A percentile compares a stretch with the other conserved stretches of the same genome.
phyloP scores from a whole-genome alignment of 2,888 invertebrate genomes.

The Tridacna gigas region DNA sequence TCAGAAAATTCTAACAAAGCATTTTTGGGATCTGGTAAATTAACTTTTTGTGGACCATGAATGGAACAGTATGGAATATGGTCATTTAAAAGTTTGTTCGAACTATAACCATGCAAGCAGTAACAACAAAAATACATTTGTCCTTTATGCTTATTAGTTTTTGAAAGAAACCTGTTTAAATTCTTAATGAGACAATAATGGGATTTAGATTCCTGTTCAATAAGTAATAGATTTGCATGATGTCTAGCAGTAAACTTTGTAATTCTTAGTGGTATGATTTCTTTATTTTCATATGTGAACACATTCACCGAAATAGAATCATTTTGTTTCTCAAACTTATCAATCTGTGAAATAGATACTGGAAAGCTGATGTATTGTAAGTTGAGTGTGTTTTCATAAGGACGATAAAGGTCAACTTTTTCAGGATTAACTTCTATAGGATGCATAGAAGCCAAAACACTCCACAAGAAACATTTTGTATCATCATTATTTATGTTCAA shows the following conservation, averaged over 20 bases:
- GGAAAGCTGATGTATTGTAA: conserved; percentile 13
- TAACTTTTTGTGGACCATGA: conserved; percentile 39
- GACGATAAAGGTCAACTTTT: not conserved
- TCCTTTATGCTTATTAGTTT: conserved; percentile 30
- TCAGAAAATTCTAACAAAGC: conserved; percentile 39
- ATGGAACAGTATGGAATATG: conserved; percentile 34
- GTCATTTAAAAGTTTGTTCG: conserved; percentile 19
- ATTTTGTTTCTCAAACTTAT: conserved; percentile 32
- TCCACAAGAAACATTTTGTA: conserved; percentile 30
- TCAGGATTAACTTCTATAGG: conserved; percentile 3
- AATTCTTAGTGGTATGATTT: conserved; percentile 49
- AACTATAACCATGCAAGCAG: conserved; percentile 41
- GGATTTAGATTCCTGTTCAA: conserved; percentile 26
- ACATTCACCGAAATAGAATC: conserved; percentile 27
- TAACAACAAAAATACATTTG: conserved; percentile 34
- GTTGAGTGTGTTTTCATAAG: conserved; percentile 10
- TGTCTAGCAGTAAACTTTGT: conserved; percentile 39
- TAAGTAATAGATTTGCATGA: conserved; percentile 53
- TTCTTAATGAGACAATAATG: conserved; percentile 60
- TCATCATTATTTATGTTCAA: conserved; percentile 31
- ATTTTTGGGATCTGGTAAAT: conserved; percentile 24
- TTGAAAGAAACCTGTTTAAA: conserved; percentile 53
- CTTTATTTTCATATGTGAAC: conserved; percentile 38
- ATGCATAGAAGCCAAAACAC: conserved; percentile 22
- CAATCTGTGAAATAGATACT: conserved; percentile 10